phyloP scores from a whole-genome alignment of 2,888 invertebrate species.

The Nyleta sp. region DNA sequence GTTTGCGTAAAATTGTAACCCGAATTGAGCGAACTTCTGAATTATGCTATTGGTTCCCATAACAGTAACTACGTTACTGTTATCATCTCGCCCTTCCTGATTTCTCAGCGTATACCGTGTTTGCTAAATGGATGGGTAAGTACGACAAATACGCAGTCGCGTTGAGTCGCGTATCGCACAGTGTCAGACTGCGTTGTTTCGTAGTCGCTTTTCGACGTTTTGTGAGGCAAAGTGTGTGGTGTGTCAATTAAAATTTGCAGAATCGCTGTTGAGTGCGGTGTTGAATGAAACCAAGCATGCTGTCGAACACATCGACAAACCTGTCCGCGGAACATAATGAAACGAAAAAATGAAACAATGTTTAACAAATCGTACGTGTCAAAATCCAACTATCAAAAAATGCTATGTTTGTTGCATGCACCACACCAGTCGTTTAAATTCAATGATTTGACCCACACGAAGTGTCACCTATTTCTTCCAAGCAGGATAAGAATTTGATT shows the following conservation, averaged over 20 bases:
- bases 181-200: constrained; percentile 42
- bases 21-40: no score
- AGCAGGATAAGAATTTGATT: no score
- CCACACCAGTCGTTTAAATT: background rate
- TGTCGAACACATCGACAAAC: background rate
- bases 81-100: constrained; percentile 57
- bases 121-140: constrained; percentile 57
- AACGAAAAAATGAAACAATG: constrained; percentile 35
- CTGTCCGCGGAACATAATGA: constrained; percentile 10
- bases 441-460: no score
- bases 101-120: constrained; percentile 48
- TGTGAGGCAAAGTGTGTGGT: constrained; percentile 18
- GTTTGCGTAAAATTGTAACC: no score
- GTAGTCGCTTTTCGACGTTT: constrained; percentile 39
- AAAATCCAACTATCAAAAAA: constrained; percentile 25
- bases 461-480: no score
- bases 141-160: constrained; percentile 63
- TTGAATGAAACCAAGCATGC: constrained; percentile 24
- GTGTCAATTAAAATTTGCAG: constrained; percentile 30
- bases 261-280: constrained; percentile 21
- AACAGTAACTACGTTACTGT: constrained; percentile 34
- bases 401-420: constrained; percentile 36
- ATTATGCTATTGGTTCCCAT: constrained; percentile 17
- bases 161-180: constrained; percentile 49
- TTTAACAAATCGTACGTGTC: constrained; percentile 48